Conservation (phyloP, 2,113 vertebrate genomes). For the Geococcyx californianus region DNA sequence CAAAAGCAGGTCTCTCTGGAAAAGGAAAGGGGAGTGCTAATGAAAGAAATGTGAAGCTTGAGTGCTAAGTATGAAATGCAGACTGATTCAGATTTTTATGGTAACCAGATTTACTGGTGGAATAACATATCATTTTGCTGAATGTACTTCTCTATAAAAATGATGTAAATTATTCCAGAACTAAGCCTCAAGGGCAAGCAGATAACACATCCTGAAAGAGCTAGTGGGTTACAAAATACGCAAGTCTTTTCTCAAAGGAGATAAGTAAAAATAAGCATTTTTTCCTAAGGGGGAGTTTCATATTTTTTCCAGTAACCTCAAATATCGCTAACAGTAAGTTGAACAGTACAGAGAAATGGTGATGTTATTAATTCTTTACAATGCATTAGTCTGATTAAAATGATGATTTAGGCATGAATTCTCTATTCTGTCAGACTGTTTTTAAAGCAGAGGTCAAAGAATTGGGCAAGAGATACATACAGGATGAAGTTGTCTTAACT, state of each 20-base stretch:
- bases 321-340: neutral
- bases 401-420: neutral
- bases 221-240: neutral
- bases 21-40: conserved; percentile 4
- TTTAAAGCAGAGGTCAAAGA: neutral
- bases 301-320: neutral
- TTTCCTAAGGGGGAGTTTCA: neutral
- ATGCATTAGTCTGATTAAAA: conserved; percentile 1
- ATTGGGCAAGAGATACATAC: neutral
- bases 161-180: neutral
- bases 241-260: neutral
- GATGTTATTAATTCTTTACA: neutral
- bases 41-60: neutral
- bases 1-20: conserved; percentile 21
- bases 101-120: neutral
- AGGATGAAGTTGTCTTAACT: neutral
- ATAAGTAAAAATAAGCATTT: neutral
- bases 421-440: neutral
- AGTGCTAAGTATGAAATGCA: neutral
- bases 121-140: neutral
- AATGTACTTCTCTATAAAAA: neutral
- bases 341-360: neutral
- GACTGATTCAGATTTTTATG: neutral
- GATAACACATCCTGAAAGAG: neutral
- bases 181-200: neutral